Base-by-base conservation (phyloP, 2,113 vertebrate species). In the Podiceps cristatus region DNA sequence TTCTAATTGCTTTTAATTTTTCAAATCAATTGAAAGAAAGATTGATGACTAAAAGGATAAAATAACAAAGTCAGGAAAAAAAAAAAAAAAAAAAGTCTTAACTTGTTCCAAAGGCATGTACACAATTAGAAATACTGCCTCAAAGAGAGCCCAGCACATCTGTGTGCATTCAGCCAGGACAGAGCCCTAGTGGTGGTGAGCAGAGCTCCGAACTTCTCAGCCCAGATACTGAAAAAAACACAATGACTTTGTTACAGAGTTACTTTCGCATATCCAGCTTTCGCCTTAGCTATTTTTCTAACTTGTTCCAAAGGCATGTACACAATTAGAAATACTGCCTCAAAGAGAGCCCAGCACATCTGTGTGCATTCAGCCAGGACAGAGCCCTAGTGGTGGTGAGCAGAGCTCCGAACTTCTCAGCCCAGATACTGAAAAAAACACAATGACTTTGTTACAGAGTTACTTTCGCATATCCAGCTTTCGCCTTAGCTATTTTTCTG, bases 1-100 rank as follows among this genome's bases (percentile, higher is more conserved):
- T 97, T 85, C 60, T 92, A 97, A 96, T 91, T 85, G 76, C 56
- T 94, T 96, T 91, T 88, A 91, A 86, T 96, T 88, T 97, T 96
- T 93, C 78, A 91, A 94, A 93, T 92, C 55, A 72, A 83, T 83
- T 93, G 71, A 85, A 93, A 81, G 52, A 84, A 94, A 90, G 64
- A 86, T 9, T 80, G 85, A 95, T 66, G 45, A 44, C 63, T 88
- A 75, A 78, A 94, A 90, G 67, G 23, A 67, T 72, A 90, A 93
- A 92, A 88, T 35, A 62, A 86, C 28, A 77, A 78, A 85, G 18
- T 55, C 10, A 5, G 56, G 76, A 47, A 10, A 47, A 77, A 47
- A 71, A 79, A 47, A 10, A 47, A 77, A 47, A 71, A 72, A 11
- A 28, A 37, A 37, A 37, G 37, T 37, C 23, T 11, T 33, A 7